Percentiles rank a stretch among this genome's conserved stretches.
Conservation (phyloP, 2,888 invertebrate species). For the Geophilus truncorum region DNA sequence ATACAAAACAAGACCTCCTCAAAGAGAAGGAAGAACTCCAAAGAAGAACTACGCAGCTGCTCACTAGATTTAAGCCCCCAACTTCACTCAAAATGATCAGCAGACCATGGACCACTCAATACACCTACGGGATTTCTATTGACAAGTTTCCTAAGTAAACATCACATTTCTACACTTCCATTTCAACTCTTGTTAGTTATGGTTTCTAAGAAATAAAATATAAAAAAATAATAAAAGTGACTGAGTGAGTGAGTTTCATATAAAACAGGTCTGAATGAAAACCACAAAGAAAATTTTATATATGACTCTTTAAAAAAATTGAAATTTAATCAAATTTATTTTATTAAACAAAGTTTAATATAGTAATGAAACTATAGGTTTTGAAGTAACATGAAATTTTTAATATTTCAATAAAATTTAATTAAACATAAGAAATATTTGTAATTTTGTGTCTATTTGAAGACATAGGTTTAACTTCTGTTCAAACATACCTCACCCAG, state of each 20-base stretch:
- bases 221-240: background rate
- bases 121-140: slow-evolving; percentile 27
- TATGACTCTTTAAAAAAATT: too few species aligned
- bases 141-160: slow-evolving; percentile 24
- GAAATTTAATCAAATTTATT: too few species aligned
- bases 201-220: background rate
- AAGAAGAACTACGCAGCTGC: slow-evolving; percentile 21
- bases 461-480: background rate
- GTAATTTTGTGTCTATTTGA: background rate
- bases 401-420: background rate
- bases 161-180: slow-evolving; percentile 27
- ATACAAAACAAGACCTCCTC: slow-evolving; percentile 27
- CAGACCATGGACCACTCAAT: slow-evolving; percentile 24
- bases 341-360: too few species aligned
- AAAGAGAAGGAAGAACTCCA: slow-evolving; percentile 25
- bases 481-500: background rate
- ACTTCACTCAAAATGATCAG: slow-evolving; percentile 24
- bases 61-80: slow-evolving; percentile 23
- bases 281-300: too few species aligned
- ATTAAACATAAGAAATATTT: background rate
- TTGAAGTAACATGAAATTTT: too few species aligned
- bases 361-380: too few species aligned
- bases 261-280: too few species aligned
- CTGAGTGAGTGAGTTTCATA: background rate
- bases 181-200: slow-evolving; percentile 10